A percentile compares a stretch with the other conserved stretches of the same genome.
Conservation (phyloP, 2,888 invertebrate genomes). For the Oconnorella tubifera region DNA sequence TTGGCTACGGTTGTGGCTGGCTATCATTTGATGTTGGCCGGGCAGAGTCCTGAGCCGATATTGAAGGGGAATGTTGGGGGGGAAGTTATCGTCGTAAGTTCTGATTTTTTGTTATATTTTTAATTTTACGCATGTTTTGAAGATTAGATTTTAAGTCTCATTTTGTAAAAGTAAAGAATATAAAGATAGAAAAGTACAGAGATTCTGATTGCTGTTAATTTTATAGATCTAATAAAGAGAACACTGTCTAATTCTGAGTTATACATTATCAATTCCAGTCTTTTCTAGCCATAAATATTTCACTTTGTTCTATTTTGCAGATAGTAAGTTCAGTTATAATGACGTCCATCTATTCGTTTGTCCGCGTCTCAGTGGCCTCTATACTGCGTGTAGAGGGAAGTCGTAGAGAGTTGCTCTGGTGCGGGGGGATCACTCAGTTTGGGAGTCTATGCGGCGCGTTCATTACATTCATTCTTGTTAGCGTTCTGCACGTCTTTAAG, state of each 20-base stretch:
- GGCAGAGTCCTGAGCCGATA: constrained; percentile 71
- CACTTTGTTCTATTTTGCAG: too few species aligned
- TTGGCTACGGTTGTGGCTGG: constrained; percentile 61
- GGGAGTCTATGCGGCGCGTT: constrained; percentile 77
- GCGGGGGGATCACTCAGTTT: constrained; percentile 72
- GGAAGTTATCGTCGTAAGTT: constrained; percentile 10
- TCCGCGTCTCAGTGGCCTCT: constrained; percentile 74
- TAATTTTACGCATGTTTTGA: too few species aligned
- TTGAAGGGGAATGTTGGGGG: constrained; percentile 8
- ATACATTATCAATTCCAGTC: too few species aligned
- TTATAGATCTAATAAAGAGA: too few species aligned
- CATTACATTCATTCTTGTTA: constrained; percentile 68
- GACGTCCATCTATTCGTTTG: constrained; percentile 69
- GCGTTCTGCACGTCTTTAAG: constrained; percentile 54
- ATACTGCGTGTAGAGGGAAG: constrained; percentile 65
- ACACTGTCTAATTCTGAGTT: too few species aligned
- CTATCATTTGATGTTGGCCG: constrained; percentile 70
- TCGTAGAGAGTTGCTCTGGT: constrained; percentile 74
- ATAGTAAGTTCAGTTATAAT: constrained; percentile 66
- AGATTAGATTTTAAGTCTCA: too few species aligned
- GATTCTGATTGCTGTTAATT: too few species aligned
- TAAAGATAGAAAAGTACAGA: too few species aligned
- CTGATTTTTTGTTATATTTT: too few species aligned
- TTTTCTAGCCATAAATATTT: too few species aligned
- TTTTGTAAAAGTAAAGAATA: too few species aligned